Conservation (phyloP, 2,113 vertebrate genomes). For the Isurus oxyrinchus region DNA sequence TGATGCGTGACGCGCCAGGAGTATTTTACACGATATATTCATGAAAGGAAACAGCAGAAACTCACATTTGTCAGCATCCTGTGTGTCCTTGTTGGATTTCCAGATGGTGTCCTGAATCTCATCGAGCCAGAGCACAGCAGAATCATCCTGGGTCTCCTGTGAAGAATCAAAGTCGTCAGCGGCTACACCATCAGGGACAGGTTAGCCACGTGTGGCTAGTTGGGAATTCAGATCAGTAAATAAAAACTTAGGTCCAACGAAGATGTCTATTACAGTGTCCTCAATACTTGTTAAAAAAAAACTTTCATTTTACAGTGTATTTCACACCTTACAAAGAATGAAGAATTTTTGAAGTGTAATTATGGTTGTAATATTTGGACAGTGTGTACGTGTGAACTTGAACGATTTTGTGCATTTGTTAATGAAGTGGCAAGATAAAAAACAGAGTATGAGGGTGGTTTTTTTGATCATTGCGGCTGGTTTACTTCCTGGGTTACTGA, state of each 20-base stretch:
- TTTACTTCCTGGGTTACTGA: background rate
- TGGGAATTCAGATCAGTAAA: background rate
- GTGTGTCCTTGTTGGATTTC: constrained; percentile 79
- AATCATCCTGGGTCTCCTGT: constrained; percentile 87
- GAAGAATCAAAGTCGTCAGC: constrained; percentile 28
- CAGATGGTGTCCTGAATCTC: constrained; percentile 88
- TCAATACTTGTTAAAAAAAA: background rate
- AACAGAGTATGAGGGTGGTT: background rate
- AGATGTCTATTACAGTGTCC: no score
- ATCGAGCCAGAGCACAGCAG: constrained; percentile 93
- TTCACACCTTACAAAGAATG: background rate
- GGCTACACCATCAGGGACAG: background rate
- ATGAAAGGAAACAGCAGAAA: background rate
- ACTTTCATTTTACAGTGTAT: background rate
- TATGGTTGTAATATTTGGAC: background rate
- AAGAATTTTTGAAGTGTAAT: background rate
- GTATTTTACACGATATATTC: background rate
- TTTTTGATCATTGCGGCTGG: background rate
- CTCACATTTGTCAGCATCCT: constrained; percentile 82
- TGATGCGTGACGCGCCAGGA: no score
- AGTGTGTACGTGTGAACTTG: background rate
- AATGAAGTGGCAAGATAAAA: background rate
- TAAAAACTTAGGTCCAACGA: background rate
- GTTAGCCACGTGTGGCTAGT: background rate
- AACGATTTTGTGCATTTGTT: background rate